Percentiles rank a stretch among this genome's conserved stretches.
phyloP scores from a whole-genome alignment of 2,888 invertebrate genomes.

The Phytoseiulus persimilis region DNA sequence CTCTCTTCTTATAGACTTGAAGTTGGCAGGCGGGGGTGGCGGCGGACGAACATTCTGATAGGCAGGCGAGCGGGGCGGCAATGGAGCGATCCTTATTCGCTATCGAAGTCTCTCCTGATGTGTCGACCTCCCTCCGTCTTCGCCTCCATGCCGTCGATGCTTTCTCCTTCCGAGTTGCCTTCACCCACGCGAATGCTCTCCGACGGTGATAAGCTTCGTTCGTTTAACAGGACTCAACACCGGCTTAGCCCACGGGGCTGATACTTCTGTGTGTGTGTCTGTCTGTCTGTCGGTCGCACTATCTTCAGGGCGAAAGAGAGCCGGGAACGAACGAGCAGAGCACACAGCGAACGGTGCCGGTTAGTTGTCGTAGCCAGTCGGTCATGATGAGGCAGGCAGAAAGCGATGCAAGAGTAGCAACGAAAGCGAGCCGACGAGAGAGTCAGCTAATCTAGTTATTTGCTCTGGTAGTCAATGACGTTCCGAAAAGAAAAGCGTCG shows the following conservation, averaged over 20 bases:
- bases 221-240: constrained; percentile 5
- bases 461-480: not conserved
- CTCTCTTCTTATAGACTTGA: constrained; percentile 5
- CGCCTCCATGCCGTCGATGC: not conserved
- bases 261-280: not conserved
- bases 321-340: not conserved
- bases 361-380: not conserved
- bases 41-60: not conserved
- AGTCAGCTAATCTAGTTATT: not conserved
- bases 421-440: not conserved
- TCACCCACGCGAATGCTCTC: not conserved
- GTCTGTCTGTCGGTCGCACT: not conserved
- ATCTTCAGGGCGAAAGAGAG: not conserved
- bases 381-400: not conserved
- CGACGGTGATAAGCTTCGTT: not conserved
- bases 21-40: not conserved
- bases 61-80: not conserved
- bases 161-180: not conserved
- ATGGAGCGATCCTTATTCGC: not conserved
- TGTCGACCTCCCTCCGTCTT: not conserved
- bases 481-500: not conserved
- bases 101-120: not conserved
- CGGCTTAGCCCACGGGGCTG: not conserved
- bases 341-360: not conserved
- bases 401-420: not conserved